Percentiles rank a stretch among this genome's conserved stretches.
phyloP scores from a whole-genome alignment of 35 echinoderm and acorn worm species.

The Ophiothrix spiculata region DNA sequence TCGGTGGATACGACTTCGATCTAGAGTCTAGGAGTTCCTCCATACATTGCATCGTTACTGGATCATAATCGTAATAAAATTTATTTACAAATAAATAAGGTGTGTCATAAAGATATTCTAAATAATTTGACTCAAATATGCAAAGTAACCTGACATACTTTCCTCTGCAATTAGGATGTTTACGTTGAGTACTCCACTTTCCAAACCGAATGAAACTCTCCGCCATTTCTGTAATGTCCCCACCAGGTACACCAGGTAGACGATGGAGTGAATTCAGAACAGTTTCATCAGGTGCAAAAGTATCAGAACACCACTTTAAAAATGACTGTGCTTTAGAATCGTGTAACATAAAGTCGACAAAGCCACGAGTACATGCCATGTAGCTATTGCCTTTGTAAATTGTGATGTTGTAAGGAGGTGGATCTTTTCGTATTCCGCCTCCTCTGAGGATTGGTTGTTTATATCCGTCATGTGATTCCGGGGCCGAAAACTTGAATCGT shows the following conservation, averaged over 20 bases:
- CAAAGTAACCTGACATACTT: conserved; percentile 50
- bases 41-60: conserved; percentile 66
- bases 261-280: conserved; percentile 58
- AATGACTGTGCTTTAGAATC: conserved; percentile 42
- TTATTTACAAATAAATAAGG: conserved; percentile 73
- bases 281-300: conserved; percentile 50
- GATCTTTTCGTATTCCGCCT: conserved; percentile 21
- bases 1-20: no score
- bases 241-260: conserved; percentile 42
- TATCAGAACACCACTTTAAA: conserved; percentile 55
- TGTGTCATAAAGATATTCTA: conserved; percentile 3
- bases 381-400: conserved; percentile 53
- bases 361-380: conserved; percentile 21
- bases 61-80: conserved; percentile 68
- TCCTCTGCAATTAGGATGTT: conserved; percentile 31
- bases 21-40: conserved; percentile 66
- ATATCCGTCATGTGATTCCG: neutral
- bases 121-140: conserved; percentile 50
- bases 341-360: conserved; percentile 44
- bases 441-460: neutral
- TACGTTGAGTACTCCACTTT: conserved; percentile 13
- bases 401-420: conserved; percentile 49
- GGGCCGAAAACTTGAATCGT: conserved; percentile 4
- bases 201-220: conserved; percentile 29
- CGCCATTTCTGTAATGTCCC: conserved; percentile 15